Evolutionary conservation across 2,888 invertebrate species (phyloP).

Genomic region (Calephelis perditalis): DNA sequence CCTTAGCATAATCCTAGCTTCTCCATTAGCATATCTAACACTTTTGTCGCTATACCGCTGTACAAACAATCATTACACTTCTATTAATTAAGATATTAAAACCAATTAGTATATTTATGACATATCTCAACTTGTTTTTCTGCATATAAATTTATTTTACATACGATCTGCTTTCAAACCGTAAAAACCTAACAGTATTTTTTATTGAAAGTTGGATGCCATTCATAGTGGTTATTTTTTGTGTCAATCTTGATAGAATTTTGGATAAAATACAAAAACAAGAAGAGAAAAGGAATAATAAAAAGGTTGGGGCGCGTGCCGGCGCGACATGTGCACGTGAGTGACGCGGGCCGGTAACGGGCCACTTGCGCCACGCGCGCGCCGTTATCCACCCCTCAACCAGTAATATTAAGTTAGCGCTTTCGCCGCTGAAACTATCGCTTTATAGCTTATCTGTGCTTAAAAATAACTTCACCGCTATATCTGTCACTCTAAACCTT

Average conservation of each 20-base stretch:
- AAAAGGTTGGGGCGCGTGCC: slow-evolving; percentile 70
- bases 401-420: slow-evolving; percentile 1
- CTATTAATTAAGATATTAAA: slow-evolving; percentile 12
- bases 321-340: slow-evolving; percentile 70
- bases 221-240: slow-evolving; percentile 22
- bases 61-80: slow-evolving; percentile 12
- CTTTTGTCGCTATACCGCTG: slow-evolving; percentile 6
- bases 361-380: slow-evolving; percentile 48
- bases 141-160: not conserved
- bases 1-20: slow-evolving; percentile 17
- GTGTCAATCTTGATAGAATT: slow-evolving; percentile 37
- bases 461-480: too few relatives aligned
- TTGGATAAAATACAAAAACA: slow-evolving; percentile 68
- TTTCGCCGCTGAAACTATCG: slow-evolving; percentile 29
- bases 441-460: slow-evolving; percentile 25
- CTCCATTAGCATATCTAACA: slow-evolving; percentile 15
- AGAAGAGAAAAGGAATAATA: slow-evolving; percentile 64
- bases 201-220: not conserved
- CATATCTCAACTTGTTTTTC: not conserved
- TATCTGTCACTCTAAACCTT: too few relatives aligned
- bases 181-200: not conserved
- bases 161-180: not conserved
- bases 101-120: slow-evolving; percentile 6
- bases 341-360: slow-evolving; percentile 51
- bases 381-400: slow-evolving; percentile 45